These are phyloP conservation scores for Lithophane ornitopus DNA, from an alignment of 2,888 invertebrate species.

Conservation along the genomic window DNA sequence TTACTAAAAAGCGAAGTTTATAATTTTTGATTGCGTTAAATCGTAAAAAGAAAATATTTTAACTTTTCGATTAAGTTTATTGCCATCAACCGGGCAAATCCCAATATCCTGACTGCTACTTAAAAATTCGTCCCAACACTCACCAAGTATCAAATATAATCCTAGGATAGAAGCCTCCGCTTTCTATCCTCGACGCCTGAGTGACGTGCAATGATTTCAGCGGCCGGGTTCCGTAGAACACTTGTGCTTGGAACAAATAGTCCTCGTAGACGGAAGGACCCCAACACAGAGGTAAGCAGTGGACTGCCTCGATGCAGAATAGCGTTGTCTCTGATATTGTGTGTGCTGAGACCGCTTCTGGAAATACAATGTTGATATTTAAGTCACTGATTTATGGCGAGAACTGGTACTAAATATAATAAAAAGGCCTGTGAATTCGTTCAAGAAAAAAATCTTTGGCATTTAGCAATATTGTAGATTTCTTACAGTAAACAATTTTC, in stretches of 20 bases:
- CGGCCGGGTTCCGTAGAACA: constrained; percentile 96
- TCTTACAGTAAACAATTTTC: not conserved
- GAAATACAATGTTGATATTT: constrained; percentile 51
- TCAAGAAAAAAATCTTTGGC: not conserved
- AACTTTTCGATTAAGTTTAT: not conserved
- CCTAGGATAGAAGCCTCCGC: constrained; percentile 94
- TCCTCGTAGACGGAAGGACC: constrained; percentile 92
- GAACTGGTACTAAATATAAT: not conserved
- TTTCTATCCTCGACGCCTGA: constrained; percentile 92
- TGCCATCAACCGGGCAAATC: too few relatives aligned
- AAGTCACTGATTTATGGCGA: not conserved
- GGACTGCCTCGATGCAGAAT: constrained; percentile 95
- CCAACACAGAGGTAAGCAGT: constrained; percentile 94
- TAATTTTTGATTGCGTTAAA: not conserved
- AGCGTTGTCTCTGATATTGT: constrained; percentile 94
- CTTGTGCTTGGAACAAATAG: constrained; percentile 95
- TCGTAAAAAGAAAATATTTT: not conserved
- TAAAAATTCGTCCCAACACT: constrained; percentile 62
- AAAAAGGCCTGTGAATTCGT: not conserved
- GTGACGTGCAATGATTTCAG: constrained; percentile 93
- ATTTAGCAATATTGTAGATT: not conserved
- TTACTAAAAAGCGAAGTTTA: not conserved
- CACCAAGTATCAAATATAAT: constrained; percentile 97
- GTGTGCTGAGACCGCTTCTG: constrained; percentile 93
- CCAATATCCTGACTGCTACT: too few relatives aligned